phyloP scores from a whole-genome alignment of 2,888 invertebrate species.

The Acheta domesticus region DNA sequence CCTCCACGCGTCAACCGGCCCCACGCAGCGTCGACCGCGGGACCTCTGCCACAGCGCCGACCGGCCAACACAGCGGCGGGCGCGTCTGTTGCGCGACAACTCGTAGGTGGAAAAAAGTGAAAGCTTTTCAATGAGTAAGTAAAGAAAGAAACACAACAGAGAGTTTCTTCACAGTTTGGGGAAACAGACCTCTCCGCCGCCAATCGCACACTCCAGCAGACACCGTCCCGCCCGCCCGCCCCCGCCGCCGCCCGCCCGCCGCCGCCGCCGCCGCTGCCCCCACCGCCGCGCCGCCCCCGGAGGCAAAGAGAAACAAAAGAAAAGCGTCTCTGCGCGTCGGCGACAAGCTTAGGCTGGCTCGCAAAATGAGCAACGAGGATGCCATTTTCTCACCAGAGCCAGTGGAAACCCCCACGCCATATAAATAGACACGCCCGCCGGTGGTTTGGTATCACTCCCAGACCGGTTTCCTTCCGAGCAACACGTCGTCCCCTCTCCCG shows the following conservation, averaged over 20 bases:
- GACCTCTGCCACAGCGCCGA: background rate
- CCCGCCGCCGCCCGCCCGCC: background rate
- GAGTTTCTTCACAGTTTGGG: background rate
- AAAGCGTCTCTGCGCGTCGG: background rate
- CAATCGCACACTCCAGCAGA: background rate
- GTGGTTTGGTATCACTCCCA: background rate
- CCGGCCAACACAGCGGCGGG: no score
- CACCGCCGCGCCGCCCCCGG: background rate
- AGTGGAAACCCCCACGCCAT: background rate
- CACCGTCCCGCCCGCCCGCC: background rate
- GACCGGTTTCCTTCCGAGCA: background rate
- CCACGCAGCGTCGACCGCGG: background rate
- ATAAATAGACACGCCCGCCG: background rate
- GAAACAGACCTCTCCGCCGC: background rate
- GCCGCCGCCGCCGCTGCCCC: background rate
- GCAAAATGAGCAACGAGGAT: background rate
- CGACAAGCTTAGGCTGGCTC: no score
- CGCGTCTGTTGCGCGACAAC: background rate
- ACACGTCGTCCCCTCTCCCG: background rate
- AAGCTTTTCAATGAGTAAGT: constrained; percentile 7
- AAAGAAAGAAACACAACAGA: constrained; percentile 18
- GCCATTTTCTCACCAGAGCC: background rate
- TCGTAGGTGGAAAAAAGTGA: background rate
- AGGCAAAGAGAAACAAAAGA: background rate
- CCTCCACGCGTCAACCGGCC: no score